Base-by-base conservation (phyloP, 2,797 vertebrate species). In the Falco concolor region DNA sequence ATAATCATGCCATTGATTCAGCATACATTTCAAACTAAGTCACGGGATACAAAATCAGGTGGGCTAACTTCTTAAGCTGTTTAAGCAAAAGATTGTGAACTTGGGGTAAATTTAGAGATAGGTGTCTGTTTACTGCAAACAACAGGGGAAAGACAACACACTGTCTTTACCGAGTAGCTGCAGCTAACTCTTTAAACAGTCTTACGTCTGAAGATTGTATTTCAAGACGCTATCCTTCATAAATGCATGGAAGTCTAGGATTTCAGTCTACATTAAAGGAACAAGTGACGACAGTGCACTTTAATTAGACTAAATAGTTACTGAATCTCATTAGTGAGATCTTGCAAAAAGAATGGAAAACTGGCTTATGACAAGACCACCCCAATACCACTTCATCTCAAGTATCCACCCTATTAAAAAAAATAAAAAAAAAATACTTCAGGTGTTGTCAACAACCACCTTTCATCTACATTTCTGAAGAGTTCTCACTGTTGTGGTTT, bases 21-120 rank as follows among this genome's bases (percentile, higher is more conserved):
- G 94, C 84, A 92, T 20, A 56, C 40, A 84, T 92, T 96, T 96
- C 92, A 86, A 40, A 90, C 69, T 78, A 84, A 97, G 92, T 83
- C 91, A 96, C 78, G 63, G 90, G 91, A 94, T 76, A 90, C 68
- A 90, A 94, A 96, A 91, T 61, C 76, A 93, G 95, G 91, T 84
- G 76, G 76, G 82, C 77, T 91, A 89, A 94, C 94, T 92, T 88
- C 63, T 92, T 96, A 95, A 94, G 89, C 94, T 93, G 67, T 91
- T 93, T 95, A 94, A 86, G 73, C 42, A 90, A 76, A 84, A 80
- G 87, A 92, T 54, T 91, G 88, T 84, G 64, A 93, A 84, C 47
- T 78, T 1, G 9, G 79, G 28, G 44, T 87, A 96, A 93, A 96
- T 95, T 93, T 56, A 91, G 94, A 97, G 87, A 87, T 45, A 85